Evolutionary conservation across 2,797 vertebrate species (phyloP), one percentile per base, ranked within the genome.

Genomic region (Danio albolineatus): DNA sequence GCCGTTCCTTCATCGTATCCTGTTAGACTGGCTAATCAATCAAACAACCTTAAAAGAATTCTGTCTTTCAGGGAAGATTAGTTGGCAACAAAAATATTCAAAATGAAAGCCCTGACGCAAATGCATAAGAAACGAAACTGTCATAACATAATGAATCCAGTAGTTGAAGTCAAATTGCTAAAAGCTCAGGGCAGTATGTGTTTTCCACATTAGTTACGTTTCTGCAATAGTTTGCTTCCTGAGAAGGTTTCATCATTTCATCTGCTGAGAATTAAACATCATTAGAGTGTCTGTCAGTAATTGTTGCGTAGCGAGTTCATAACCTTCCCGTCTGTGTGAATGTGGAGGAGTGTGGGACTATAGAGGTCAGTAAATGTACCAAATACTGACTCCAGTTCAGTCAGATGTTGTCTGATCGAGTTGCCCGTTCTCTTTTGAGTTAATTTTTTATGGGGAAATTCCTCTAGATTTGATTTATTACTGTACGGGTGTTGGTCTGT

Each of bases 81-180:
- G 59, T 6, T 17, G 17, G 4, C 3, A 21, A 43, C 16, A 21
- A 43, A 16, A 14, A 14, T 19, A 9, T 74, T 62, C 54, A 3
- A 56, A 76, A 64, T 53, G 13, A 28, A 48, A 6, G 12, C 8
- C 28, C 56, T 38, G 62, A 14, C 7, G 17, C 39, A 73, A 46
- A 46, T 76, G 39, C 7, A 14, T 39, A 53, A 39, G 51, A 53
- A 54, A 54, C n/a, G 39, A 13, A 5, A 16, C 64, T 73, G 71
- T 7, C 41, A 46, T 38, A 66, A 36, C 7, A 51, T 51, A n/a
- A 65, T 65, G 3, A 75, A 51, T 65, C 17, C 1, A 54, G 2
- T 41, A 51, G 44, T 41, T 28, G 14, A 6, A n/a, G 2, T 46
- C n/a, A 36, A 7, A 6, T 17, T 5, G 38, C 17, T 71, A 9